phyloP scores from a whole-genome alignment of 2,888 invertebrate genomes.

The Zhuqinia jingwanae region DNA sequence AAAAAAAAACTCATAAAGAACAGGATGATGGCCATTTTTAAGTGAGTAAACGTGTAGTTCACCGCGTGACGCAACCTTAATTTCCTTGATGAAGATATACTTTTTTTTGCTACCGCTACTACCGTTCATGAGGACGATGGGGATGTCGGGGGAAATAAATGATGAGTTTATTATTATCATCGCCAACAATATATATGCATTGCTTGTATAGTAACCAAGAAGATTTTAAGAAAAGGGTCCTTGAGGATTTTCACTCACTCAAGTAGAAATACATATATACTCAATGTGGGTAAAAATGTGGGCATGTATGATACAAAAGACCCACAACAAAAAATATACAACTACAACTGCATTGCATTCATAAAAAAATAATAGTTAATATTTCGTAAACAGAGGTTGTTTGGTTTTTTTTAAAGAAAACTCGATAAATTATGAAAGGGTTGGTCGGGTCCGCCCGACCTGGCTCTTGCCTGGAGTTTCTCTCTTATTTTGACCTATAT shows the following conservation, averaged over 20 bases:
- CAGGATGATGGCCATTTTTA: constrained; percentile 55
- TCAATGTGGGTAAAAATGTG: constrained; percentile 7
- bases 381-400: constrained; percentile 25
- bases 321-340: too few relatives aligned
- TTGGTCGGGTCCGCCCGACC: constrained; percentile 13
- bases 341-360: not conserved
- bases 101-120: not conserved
- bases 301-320: too few relatives aligned
- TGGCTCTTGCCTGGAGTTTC: too few relatives aligned
- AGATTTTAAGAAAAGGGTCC: not conserved
- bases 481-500: constrained; percentile 5
- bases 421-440: constrained; percentile 52
- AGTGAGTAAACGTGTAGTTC: constrained; percentile 66
- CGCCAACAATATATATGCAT: constrained; percentile 2
- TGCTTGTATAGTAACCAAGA: too few relatives aligned
- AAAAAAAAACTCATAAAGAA: constrained; percentile 50
- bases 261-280: not conserved
- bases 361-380: constrained; percentile 44
- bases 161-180: constrained; percentile 9
- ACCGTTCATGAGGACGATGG: too few relatives aligned
- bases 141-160: constrained; percentile 4
- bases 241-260: not conserved
- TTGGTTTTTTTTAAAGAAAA: constrained; percentile 47
- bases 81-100: constrained; percentile 15
- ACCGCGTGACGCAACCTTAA: constrained; percentile 42